Evolutionary conservation across 1,140 invertebrate genomes (phyloP).

Genomic region (Pemphigus obesinymphae): DNA sequence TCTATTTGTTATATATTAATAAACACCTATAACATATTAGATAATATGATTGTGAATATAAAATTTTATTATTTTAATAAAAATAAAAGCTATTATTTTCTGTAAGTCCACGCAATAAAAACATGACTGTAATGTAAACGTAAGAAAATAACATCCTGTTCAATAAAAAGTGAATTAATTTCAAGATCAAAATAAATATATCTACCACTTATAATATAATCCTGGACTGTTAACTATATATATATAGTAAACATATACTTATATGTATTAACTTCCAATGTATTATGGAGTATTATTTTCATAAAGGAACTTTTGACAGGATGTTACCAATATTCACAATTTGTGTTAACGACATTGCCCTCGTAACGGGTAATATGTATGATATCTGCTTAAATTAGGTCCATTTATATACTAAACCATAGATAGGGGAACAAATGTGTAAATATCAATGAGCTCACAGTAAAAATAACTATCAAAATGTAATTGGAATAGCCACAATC

Average conservation of each 20-base stretch:
- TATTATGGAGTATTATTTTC: constrained; percentile 10
- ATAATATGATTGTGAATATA: too few relatives aligned
- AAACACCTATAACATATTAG: too few relatives aligned
- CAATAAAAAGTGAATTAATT: neutral
- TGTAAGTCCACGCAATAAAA: too few relatives aligned
- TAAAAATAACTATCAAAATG: neutral
- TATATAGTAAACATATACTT: too few relatives aligned
- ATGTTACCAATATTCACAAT: constrained; percentile 34
- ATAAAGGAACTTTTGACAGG: constrained; percentile 22
- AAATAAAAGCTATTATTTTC: too few relatives aligned
- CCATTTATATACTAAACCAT: constrained; percentile 15
- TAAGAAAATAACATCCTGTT: neutral
- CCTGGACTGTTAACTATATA: neutral
- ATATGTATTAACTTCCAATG: constrained; percentile 2
- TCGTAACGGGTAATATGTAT: constrained; percentile 17
- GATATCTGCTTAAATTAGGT: neutral
- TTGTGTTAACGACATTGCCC: constrained; percentile 33
- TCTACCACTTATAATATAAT: neutral
- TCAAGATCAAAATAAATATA: neutral
- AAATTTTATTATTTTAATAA: neutral
- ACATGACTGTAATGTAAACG: neutral
- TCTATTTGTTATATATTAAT: too few relatives aligned
- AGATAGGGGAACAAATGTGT: neutral
- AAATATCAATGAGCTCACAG: neutral
- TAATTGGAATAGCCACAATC: too few relatives aligned